These are phyloP conservation scores for Branchinecta sandiegonensis DNA, from an alignment of 2,888 invertebrate species.

Conservation along the genomic window DNA sequence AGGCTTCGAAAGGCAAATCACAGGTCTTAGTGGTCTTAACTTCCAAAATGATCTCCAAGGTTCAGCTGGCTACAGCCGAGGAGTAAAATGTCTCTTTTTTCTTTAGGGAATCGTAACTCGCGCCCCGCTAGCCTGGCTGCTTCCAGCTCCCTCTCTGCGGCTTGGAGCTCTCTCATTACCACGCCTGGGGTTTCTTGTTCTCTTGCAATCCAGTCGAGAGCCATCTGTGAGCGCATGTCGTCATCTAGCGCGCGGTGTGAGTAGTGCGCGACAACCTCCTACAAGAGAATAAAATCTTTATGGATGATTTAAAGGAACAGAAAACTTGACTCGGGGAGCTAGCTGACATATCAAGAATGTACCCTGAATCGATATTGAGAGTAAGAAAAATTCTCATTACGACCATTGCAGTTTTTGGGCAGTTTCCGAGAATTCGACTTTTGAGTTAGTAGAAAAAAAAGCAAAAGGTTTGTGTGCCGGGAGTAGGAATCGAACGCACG, in stretches of 20 bases:
- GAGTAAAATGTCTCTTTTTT: slow-evolving; percentile 84
- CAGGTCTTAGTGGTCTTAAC: slow-evolving; percentile 4
- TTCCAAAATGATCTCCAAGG: slow-evolving; percentile 21
- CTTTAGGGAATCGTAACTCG: slow-evolving; percentile 83
- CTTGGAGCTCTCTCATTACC: slow-evolving; percentile 60
- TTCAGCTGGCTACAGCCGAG: slow-evolving; percentile 67
- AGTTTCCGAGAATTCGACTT: no score
- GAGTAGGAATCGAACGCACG: no score
- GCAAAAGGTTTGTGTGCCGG: no score
- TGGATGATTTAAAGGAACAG: background rate
- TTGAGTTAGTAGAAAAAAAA: no score
- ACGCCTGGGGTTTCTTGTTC: slow-evolving; percentile 47
- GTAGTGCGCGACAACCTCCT: slow-evolving; percentile 63
- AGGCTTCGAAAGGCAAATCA: no score
- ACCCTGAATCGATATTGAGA: no score
- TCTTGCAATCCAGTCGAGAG: slow-evolving; percentile 76
- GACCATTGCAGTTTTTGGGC: no score
- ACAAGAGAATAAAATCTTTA: background rate
- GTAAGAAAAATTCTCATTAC: no score
- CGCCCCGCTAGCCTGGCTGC: slow-evolving; percentile 71
- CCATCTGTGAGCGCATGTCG: slow-evolving; percentile 92
- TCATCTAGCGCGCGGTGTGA: slow-evolving; percentile 82
- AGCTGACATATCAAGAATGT: no score
- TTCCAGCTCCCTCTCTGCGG: slow-evolving; percentile 73
- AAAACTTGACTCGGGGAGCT: no score